phyloP scores from a whole-genome alignment of 1,140 invertebrate species.

The Microvelia longipes region DNA sequence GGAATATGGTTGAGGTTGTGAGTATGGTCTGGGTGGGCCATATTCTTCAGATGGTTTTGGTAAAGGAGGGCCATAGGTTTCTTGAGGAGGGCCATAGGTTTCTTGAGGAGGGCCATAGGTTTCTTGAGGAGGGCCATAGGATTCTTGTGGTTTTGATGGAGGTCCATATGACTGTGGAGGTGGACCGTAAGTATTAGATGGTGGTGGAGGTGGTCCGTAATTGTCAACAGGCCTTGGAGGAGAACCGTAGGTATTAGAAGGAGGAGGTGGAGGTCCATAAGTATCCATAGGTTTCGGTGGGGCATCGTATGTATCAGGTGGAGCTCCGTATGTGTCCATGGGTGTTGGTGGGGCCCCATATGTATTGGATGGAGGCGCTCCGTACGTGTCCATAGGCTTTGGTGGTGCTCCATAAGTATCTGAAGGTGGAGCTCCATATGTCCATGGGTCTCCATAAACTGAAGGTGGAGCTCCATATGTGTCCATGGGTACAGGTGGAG shows the following conservation, averaged over 20 bases:
- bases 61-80: neutral
- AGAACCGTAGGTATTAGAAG: neutral
- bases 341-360: conserved; percentile 2
- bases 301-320: neutral
- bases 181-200: neutral
- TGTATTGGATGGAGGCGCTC: neutral
- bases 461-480: neutral
- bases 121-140: neutral
- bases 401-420: neutral
- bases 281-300: neutral
- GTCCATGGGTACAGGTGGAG: neutral
- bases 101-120: neutral
- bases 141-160: neutral
- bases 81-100: neutral
- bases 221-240: neutral
- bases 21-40: neutral
- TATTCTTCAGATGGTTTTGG: neutral
- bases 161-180: neutral
- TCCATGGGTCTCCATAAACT: neutral
- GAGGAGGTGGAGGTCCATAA: neutral
- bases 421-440: neutral
- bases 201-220: neutral
- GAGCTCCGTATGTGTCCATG: neutral
- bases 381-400: neutral
- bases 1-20: neutral